Base-by-base conservation (phyloP, 2,113 vertebrate species). In the Salminus brasiliensis region DNA sequence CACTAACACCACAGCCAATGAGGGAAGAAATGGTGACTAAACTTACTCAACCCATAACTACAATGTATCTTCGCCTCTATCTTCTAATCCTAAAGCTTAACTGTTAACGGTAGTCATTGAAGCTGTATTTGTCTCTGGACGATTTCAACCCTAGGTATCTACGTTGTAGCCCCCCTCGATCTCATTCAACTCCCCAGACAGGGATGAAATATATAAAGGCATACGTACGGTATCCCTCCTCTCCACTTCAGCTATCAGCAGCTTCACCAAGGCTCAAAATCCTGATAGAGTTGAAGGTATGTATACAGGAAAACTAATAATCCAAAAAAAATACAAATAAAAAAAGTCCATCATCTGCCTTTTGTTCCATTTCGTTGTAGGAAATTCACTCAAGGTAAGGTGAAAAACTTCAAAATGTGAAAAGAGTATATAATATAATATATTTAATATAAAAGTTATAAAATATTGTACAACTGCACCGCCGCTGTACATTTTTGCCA, bases 401-500 rank as follows among this genome's bases (percentile, higher is more conserved):
- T 78, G 84, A 79, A 85, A 90, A 89, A 39, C 11, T 66, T 66
- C 62, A 66, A 90, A 87, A 90, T 88, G 43, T 78, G 59, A 90
- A 90, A 90, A 90, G 76, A 91, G 88, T 90, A 91, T 90, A 89
- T 86, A 89, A 87, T 87, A 81, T 78, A 77, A 84, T 85, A 84
- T 89, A 85, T 86, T 82, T 82, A 91, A 90, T 92, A 93, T 89
- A 85, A 87, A 81, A 88, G 88, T 88, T 89, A 90, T 89, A 91
- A 92, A 90, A 89, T 79, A 88, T 87, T 90, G 88, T 92, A 90
- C 88, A 91, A 92, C 89, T 88, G 85, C 90, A 89, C 88, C 91
- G 90, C 87, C 79, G 86, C 86, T 94, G 92, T 93, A 92, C 89
- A 93, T 92, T 90, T 79, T 87, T 83, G 88, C 89, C 90, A 88